Evolutionary conservation across 2,888 invertebrate genomes (phyloP).

Genomic region (Nomada lathburiana): DNA sequence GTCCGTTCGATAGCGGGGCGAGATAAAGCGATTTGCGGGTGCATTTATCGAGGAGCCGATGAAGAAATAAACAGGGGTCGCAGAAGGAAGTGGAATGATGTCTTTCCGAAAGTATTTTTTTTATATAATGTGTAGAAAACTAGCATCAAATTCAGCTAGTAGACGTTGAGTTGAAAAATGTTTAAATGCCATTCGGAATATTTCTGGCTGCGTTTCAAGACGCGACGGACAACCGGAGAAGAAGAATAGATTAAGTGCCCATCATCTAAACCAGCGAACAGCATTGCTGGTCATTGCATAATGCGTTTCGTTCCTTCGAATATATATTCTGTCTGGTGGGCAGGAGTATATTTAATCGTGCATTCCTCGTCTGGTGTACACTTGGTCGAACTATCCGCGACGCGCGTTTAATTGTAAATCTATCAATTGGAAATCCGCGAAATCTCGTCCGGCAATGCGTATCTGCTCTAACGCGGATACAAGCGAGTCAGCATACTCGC

Average conservation of each 20-base stretch:
- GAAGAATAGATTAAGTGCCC: constrained; percentile 18
- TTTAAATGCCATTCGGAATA: background rate
- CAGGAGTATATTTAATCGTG: constrained; percentile 67
- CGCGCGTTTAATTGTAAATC: too few relatives aligned
- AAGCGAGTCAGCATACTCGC: too few relatives aligned
- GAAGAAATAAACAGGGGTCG: background rate
- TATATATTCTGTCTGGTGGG: constrained; percentile 72
- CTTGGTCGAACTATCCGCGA: too few relatives aligned
- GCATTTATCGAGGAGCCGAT: background rate
- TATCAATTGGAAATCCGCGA: too few relatives aligned
- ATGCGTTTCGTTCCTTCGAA: background rate
- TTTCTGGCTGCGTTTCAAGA: background rate
- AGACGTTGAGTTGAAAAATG: background rate
- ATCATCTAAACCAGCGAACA: constrained; percentile 1
- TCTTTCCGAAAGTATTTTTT: too few relatives aligned
- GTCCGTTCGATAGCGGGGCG: background rate
- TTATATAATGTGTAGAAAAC: too few relatives aligned
- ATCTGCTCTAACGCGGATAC: too few relatives aligned
- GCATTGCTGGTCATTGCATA: background rate
- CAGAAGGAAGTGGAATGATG: background rate
- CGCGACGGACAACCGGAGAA: background rate
- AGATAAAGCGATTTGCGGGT: background rate
- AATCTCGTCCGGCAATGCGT: too few relatives aligned
- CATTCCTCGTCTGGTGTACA: too few relatives aligned
- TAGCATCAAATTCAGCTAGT: too few relatives aligned